These are phyloP conservation scores for Tragelaphus imberbis DNA, from an alignment of 2,113 vertebrate species.

Conservation along the genomic window DNA sequence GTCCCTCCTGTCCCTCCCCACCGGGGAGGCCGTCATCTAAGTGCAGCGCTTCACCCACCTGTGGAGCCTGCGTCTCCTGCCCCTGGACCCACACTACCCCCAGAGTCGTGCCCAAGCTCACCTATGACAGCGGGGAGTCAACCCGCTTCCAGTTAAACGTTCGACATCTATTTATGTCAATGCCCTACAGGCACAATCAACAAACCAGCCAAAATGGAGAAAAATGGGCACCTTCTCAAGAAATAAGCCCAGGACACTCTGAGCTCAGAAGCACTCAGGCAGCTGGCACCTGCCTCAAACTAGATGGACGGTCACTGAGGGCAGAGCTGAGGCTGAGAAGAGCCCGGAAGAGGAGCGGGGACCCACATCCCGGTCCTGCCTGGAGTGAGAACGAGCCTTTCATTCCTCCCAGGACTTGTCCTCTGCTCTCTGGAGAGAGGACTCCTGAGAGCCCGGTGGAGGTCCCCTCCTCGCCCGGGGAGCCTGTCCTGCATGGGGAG, in stretches of 20 bases:
- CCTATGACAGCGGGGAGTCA: background rate
- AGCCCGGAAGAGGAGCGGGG: background rate
- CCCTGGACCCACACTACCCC: background rate
- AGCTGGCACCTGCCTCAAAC: rapidly evolving
- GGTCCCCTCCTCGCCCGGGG: rapidly evolving
- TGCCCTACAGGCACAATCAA: rapidly evolving
- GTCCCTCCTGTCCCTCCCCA: background rate
- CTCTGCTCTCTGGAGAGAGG: background rate
- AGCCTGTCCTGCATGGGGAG: background rate
- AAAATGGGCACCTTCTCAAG: background rate
- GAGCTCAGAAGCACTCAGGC: background rate
- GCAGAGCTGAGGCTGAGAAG: background rate
- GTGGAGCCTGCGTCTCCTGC: background rate
- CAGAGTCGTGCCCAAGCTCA: background rate
- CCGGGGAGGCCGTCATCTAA: rapidly evolving
- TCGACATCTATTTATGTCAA: rapidly evolving
- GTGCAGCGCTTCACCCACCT: rapidly evolving
- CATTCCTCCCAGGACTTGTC: background rate
- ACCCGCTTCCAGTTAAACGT: background rate
- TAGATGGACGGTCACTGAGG: background rate
- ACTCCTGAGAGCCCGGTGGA: rapidly evolving
- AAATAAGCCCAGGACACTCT: background rate
- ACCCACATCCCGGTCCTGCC: background rate
- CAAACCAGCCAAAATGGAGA: background rate
- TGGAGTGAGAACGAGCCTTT: background rate